These are phyloP conservation scores for Habroteleia sp. DNA, from an alignment of 2,888 invertebrate genomes.

Conservation along the genomic window DNA sequence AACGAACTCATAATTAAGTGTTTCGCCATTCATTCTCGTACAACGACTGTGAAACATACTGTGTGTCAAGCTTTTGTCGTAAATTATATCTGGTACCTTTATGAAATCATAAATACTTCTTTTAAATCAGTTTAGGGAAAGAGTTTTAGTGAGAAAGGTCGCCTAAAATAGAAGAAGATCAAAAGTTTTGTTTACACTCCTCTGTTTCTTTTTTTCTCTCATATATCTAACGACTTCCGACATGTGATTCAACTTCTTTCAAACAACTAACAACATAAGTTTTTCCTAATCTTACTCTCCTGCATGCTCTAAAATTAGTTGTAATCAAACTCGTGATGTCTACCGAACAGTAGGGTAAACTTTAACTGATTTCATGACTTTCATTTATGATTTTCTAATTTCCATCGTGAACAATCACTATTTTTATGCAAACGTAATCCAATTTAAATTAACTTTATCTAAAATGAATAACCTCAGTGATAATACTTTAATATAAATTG, in stretches of 20 bases:
- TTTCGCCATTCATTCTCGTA: too few species aligned
- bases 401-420: too few species aligned
- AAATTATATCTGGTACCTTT: conserved; percentile 23
- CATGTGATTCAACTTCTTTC: conserved; percentile 57
- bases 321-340: conserved; percentile 30
- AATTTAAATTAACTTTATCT: too few species aligned
- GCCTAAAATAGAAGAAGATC: conserved; percentile 48
- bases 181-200: conserved; percentile 53
- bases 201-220: conserved; percentile 25
- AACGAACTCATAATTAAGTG: too few species aligned
- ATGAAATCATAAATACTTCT: conserved; percentile 25
- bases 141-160: conserved; percentile 20
- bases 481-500: too few species aligned
- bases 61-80: background rate
- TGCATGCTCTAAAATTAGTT: conserved; percentile 35
- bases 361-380: conserved; percentile 5
- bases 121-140: conserved; percentile 36
- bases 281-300: conserved; percentile 43
- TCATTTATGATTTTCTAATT: background rate
- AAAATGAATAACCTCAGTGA: too few species aligned
- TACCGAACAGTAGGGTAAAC: background rate
- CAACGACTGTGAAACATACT: too few species aligned
- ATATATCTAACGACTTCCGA: conserved; percentile 52
- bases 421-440: too few species aligned
- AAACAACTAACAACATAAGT: conserved; percentile 56